Conservation (phyloP, 2,797 vertebrate genomes). For the Lates japonicus region DNA sequence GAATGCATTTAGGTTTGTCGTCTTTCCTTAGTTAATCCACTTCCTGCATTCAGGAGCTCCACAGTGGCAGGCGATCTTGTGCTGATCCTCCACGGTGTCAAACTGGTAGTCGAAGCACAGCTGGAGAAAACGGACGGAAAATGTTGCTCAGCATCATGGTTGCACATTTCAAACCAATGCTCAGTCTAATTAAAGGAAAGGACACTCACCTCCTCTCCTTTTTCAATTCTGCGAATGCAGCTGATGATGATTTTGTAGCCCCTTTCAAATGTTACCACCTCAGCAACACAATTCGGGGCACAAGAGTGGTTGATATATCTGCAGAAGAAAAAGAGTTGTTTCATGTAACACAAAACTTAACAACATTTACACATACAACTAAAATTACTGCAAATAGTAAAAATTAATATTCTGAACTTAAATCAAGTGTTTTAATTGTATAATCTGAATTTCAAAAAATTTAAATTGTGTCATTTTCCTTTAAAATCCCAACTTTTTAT, state of each 20-base stretch:
- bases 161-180: not conserved
- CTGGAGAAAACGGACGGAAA: slow-evolving; percentile 80
- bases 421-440: not conserved
- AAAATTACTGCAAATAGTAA: not conserved
- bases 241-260: slow-evolving; percentile 99
- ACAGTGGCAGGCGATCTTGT: slow-evolving; percentile 97
- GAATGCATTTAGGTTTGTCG: slow-evolving; percentile 83
- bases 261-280: slow-evolving; percentile 97
- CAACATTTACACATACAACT: not conserved
- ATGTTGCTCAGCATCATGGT: not conserved
- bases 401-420: not conserved
- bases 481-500: not conserved
- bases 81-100: slow-evolving; percentile 93
- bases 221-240: slow-evolving; percentile 94
- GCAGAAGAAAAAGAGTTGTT: not conserved
- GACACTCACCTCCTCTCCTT: slow-evolving; percentile 94
- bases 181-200: not conserved
- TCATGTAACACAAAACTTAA: slow-evolving; percentile 1
- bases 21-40: slow-evolving; percentile 94
- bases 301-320: slow-evolving; percentile 99
- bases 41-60: slow-evolving; percentile 97
- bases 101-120: slow-evolving; percentile 99
- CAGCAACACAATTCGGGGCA: slow-evolving; percentile 96
- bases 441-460: not conserved
- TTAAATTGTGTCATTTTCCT: not conserved